Evolutionary conservation across 2,113 vertebrate species (phyloP), one percentile per base, ranked within the genome.

Genomic region (Vicugna pacos): DNA sequence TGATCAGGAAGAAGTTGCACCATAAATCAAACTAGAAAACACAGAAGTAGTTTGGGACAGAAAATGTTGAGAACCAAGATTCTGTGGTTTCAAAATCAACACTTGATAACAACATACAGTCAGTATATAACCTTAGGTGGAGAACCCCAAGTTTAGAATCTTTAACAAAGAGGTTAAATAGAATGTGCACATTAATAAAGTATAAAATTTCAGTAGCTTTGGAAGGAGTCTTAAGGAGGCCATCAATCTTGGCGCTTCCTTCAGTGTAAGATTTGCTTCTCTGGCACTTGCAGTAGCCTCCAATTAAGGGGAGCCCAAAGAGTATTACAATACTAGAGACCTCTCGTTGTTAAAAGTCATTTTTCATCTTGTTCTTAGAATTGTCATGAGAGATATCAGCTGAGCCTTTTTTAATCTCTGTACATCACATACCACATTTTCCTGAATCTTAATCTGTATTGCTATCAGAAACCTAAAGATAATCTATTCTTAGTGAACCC

Each of bases 341-440:
- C 50, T 73, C 6, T 38, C 20, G 12, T 58, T 60, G 28, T 75
- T 54, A 30, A 60, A 87, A 56, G 87, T 83, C 73, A 22, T 69
- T 72, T 95, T 86, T 77, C 11, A 16, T 92, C 58, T 83, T 77
- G 65, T 76, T 86, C 50, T 93, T 64, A 22, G 17, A 93, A 52
- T 85, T 54, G 4, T 76, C 46, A 28, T 3, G 22, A 42, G 69
- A 73, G 10, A 16, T 64, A 77, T 94, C 58, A 65, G 38, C 38
- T 54, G 69, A 80, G n/a, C 38, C 60, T 38, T 82, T 4, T 46
- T 84, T 16, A 67, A 67, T 13, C 42, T 91, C 48, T 54, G 0
- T 35, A 13, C 5, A 15, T 13, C 5, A 12, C 16, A 19, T n/a
- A 3, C 77, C 30, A 50, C 42, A n/a, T 82, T 65, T 87, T 72